Evolutionary conservation across 2,797 vertebrate species (phyloP), one percentile per base, ranked within the genome.

Genomic region (Malurus leucopterus): DNA sequence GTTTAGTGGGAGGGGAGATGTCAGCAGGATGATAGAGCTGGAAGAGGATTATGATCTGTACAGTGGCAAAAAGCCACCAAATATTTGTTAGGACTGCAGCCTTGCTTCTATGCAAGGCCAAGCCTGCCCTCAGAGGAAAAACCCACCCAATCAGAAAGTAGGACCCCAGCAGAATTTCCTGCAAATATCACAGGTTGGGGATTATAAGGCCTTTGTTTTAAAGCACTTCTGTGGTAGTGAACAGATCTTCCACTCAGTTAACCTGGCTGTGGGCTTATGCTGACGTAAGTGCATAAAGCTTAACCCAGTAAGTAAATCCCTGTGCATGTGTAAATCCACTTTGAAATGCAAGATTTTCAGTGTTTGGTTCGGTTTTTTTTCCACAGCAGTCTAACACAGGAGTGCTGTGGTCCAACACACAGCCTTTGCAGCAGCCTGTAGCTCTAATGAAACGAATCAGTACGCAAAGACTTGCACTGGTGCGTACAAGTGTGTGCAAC

Each of bases 321-420:
- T 41, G 5, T 43, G 41, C 7, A 5, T 0, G 0, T 67, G 43
- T 30, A 88, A 79, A 79, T 64, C 44, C 18, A 61, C 1, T 3
- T 32, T 10, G 15, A 84, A 75, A 68, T 44, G 10, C 11, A 73
- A 64, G 34, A 40, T 49, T 79, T 89, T 43, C 11, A 46, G 18
- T 8, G 47, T 76, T 41, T 0, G 36, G 36, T 1, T 2, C 22
- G 36, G 36, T 30, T 15, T 17, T 12, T 6, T 43, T 1, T 9
- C 8, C 16, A 7, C 6, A 11, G 20, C 14, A 54, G 38, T 38
- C 9, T 32, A 36, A 34, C 34, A 9, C 15, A 53, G 54, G 15
- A 80, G 6, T 43, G 8, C 10, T 76, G 65, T 68, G 34, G 54
- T 65, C 29, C n/a, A n/a, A n/a, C 38, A 41, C 5, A 32, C 29